phyloP scores from a whole-genome alignment of 2,113 vertebrate genomes.

The Oryzias celebensis region DNA sequence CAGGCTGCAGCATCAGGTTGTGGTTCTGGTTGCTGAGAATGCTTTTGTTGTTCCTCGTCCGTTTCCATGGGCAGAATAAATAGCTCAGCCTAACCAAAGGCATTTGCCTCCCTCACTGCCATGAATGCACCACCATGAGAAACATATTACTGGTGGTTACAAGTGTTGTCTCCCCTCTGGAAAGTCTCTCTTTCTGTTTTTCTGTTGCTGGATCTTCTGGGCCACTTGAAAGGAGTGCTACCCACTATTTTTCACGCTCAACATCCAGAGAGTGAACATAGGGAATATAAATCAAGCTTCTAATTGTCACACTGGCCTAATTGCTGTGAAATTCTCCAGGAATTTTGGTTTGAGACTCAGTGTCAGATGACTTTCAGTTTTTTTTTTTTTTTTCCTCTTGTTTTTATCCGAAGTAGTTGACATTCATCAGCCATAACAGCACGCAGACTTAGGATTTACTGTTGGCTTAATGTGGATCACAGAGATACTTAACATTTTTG shows the following conservation, averaged over 20 bases:
- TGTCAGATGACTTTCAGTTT: conserved; percentile 1
- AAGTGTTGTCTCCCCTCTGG: conserved; percentile 43
- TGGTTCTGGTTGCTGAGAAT: conserved; percentile 47
- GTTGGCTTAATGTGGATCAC: conserved; percentile 8
- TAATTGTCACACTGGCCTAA: conserved; percentile 14
- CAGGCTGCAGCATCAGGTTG: conserved; percentile 50
- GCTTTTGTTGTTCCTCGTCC: conserved; percentile 63
- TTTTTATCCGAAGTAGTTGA: conserved; percentile 1
- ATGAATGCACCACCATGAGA: conserved; percentile 65
- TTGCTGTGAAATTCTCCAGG: conserved; percentile 4
- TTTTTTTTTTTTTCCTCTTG: not conserved
- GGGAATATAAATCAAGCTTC: conserved; percentile 6
- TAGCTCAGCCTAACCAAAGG: conserved; percentile 67
- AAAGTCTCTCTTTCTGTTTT: conserved; percentile 34
- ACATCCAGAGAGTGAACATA: not conserved
- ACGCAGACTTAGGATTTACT: not conserved
- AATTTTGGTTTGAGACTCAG: conserved; percentile 1
- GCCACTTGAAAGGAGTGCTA: conserved; percentile 41
- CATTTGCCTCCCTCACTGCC: conserved; percentile 55
- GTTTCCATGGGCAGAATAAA: conserved; percentile 70
- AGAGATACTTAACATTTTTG: conserved; percentile 12
- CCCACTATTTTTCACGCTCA: conserved; percentile 8
- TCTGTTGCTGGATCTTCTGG: conserved; percentile 24
- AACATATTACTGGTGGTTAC: conserved; percentile 65
- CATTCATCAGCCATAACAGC: conserved; percentile 10